Percentiles rank a stretch among this genome's conserved stretches.
phyloP scores from a whole-genome alignment of 1,140 invertebrate genomes.

The Cotesia typhae region DNA sequence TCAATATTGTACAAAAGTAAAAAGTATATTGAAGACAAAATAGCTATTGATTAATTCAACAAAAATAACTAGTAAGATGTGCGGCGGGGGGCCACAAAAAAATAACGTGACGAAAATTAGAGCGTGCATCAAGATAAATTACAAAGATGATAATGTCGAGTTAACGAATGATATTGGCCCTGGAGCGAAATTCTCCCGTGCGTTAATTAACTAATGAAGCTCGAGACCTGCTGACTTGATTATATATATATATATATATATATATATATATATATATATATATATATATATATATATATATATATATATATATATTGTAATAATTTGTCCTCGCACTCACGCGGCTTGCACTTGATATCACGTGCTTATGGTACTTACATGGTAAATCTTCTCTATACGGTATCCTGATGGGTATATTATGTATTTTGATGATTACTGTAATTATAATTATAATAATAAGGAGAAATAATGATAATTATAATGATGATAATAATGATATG shows the following conservation, averaged over 20 bases:
- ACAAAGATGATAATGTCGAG: not conserved
- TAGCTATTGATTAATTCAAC: too few relatives aligned
- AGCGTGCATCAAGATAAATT: not conserved
- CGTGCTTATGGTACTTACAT: slow-evolving; percentile 20
- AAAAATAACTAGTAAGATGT: too few relatives aligned
- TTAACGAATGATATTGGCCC: not conserved
- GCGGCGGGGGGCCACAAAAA: too few relatives aligned
- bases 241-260: slow-evolving; percentile 16
- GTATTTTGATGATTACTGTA: slow-evolving; percentile 20
- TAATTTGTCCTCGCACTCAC: not conserved
- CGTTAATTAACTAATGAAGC: slow-evolving; percentile 53
- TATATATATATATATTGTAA: slow-evolving; percentile 17
- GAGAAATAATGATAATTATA: too few relatives aligned
- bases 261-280: slow-evolving; percentile 31
- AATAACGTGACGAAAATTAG: not conserved
- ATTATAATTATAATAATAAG: slow-evolving; percentile 5
- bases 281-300: slow-evolving; percentile 24
- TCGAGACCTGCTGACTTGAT: slow-evolving; percentile 32
- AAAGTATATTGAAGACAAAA: too few relatives aligned
- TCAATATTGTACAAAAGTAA: too few relatives aligned
- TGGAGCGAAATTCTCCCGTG: not conserved
- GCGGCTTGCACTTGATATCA: slow-evolving; percentile 29
- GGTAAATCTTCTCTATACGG: slow-evolving; percentile 39
- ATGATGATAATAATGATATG: not conserved
- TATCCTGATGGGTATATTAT: slow-evolving; percentile 13